A percentile compares a stretch with the other conserved stretches of the same genome.
Conservation (phyloP, 23 tunicate species). For the Pegea sp. region DNA sequence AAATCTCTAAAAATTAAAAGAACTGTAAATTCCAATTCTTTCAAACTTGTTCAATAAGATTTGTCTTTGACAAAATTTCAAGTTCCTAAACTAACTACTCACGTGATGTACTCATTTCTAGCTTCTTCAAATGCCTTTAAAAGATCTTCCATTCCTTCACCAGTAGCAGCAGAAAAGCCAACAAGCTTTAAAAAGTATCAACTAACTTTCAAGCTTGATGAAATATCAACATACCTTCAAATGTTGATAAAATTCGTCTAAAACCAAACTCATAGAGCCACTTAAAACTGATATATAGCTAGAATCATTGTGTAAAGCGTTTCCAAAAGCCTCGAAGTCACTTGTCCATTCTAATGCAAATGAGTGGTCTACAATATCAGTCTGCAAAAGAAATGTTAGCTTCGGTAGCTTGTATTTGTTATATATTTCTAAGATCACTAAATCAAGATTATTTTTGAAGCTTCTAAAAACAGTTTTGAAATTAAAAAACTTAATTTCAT, state of each 20-base stretch:
- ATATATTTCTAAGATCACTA: not conserved
- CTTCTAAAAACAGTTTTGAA: not conserved
- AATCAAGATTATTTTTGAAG: not conserved
- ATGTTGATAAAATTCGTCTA: constrained; percentile 88
- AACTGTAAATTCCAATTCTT: too few relatives aligned
- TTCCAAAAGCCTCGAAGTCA: constrained; percentile 72
- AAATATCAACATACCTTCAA: constrained; percentile 27
- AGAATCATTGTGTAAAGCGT: constrained; percentile 52
- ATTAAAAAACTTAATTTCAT: not conserved
- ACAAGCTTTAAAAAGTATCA: constrained; percentile 32
- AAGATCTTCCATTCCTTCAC: constrained; percentile 62
- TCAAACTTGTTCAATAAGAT: too few relatives aligned
- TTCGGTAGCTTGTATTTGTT: not conserved
- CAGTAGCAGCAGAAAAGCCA: constrained; percentile 85
- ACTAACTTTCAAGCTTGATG: not conserved
- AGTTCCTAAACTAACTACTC: too few relatives aligned
- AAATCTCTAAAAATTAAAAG: too few relatives aligned
- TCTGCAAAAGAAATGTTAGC: constrained; percentile 15
- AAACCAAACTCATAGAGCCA: constrained; percentile 85
- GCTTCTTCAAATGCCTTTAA: constrained; percentile 67
- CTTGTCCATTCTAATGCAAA: constrained; percentile 99
- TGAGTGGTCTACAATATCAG: constrained; percentile 82
- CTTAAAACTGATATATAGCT: constrained; percentile 77
- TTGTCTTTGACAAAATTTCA: too few relatives aligned
- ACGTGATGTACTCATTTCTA: constrained; percentile 73